phyloP scores from a whole-genome alignment of 2,888 invertebrate species.

The Sinopyrophorus schimmeli region DNA sequence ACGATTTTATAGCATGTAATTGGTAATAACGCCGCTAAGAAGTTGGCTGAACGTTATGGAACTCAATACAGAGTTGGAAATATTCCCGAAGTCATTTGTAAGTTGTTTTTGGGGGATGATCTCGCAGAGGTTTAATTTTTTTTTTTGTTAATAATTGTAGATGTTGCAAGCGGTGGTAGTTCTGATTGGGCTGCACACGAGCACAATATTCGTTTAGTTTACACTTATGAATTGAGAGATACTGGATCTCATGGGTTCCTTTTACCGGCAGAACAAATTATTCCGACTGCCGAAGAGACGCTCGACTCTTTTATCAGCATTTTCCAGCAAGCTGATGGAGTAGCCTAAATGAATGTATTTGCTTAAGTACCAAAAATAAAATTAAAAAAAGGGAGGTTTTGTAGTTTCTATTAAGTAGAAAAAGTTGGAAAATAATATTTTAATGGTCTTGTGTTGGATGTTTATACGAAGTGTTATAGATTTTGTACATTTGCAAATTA shows the following conservation, averaged over 20 bases:
- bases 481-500: too few species aligned
- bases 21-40: slow-evolving; percentile 47
- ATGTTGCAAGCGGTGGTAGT: slow-evolving; percentile 56
- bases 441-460: too few species aligned
- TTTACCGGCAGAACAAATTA: slow-evolving; percentile 67
- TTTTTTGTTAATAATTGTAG: slow-evolving; percentile 6
- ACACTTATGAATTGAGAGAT: slow-evolving; percentile 69
- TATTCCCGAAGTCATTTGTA: slow-evolving; percentile 57
- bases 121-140: neutral
- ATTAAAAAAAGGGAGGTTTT: too few species aligned
- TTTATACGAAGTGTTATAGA: too few species aligned
- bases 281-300: slow-evolving; percentile 67
- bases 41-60: slow-evolving; percentile 51
- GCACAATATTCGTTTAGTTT: slow-evolving; percentile 62
- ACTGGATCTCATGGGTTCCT: slow-evolving; percentile 66
- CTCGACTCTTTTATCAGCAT: slow-evolving; percentile 61
- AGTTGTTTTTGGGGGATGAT: slow-evolving; percentile 42
- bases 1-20: slow-evolving; percentile 45
- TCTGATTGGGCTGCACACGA: slow-evolving; percentile 70
- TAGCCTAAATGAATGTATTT: neutral
- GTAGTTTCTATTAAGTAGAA: too few species aligned
- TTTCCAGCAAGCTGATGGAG: slow-evolving; percentile 5
- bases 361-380: too few species aligned
- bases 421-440: too few species aligned
- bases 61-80: slow-evolving; percentile 55